phyloP scores from a whole-genome alignment of 92 coral and sea anemone genomes.

The Phenganax stokvisi region DNA sequence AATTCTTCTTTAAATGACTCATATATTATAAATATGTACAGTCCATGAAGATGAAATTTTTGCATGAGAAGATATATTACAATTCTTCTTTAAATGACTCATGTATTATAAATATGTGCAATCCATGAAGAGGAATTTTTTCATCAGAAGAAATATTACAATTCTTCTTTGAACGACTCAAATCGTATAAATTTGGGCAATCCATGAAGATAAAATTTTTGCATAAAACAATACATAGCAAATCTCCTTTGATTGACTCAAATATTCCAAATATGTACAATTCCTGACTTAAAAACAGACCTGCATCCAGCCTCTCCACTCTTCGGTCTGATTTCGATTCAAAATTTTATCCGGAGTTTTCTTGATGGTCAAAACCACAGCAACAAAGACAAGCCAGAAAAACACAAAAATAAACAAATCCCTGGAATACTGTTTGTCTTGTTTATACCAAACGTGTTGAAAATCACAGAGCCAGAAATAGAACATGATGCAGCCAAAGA shows the following conservation, averaged over 20 bases:
- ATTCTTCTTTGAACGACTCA: no score
- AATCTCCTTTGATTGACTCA: no score
- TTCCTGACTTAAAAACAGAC: conserved; percentile 25
- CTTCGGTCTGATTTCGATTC: conserved; percentile 98
- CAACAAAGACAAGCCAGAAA: conserved; percentile 73
- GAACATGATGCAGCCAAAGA: conserved; percentile 86
- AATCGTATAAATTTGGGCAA: neutral
- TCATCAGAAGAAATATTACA: no score
- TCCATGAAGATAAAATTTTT: no score
- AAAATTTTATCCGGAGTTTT: conserved; percentile 82
- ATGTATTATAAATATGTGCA: no score
- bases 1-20: no score
- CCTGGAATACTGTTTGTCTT: conserved; percentile 92
- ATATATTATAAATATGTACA: no score
- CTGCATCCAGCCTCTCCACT: conserved; percentile 99
- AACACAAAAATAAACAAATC: conserved; percentile 76
- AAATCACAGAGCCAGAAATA: conserved; percentile 97
- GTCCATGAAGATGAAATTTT: no score
- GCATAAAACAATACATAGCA: no score
- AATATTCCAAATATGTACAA: neutral
- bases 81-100: no score
- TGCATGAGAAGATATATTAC: no score
- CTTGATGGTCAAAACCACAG: conserved; percentile 65
- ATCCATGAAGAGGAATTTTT: no score
- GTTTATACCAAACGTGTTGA: conserved; percentile 91